Conservation (phyloP, 2,113 vertebrate genomes). For the Gymnocephalus cernua region DNA sequence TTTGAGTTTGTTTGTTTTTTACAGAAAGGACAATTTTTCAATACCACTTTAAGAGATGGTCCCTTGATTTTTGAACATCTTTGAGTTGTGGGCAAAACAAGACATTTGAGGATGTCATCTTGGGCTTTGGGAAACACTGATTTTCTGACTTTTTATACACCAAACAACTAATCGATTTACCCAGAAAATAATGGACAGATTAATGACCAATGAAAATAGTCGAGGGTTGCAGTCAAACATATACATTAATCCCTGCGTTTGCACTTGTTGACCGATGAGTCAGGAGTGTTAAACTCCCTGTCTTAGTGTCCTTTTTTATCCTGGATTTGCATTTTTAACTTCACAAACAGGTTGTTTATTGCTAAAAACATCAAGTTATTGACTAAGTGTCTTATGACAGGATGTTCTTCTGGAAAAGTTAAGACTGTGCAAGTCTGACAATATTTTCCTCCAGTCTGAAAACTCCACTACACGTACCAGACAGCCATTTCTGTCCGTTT, state of each 20-base stretch:
- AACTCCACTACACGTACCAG: conserved; percentile 7
- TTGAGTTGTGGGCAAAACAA: too few relatives aligned
- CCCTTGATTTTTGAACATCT: too few relatives aligned
- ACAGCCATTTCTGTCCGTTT: conserved; percentile 30
- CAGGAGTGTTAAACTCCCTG: background rate
- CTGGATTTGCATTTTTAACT: conserved; percentile 18
- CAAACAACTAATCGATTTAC: too few relatives aligned
- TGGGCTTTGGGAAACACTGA: too few relatives aligned
- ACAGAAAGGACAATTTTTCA: too few relatives aligned
- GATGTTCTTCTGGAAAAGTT: conserved; percentile 61
- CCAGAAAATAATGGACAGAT: too few relatives aligned
- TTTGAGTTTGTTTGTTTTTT: too few relatives aligned
- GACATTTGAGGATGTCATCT: too few relatives aligned
- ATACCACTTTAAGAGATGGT: too few relatives aligned
- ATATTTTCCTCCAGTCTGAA: conserved; percentile 49
- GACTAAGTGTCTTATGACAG: conserved; percentile 40
- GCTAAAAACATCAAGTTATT: conserved; percentile 37
- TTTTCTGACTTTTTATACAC: too few relatives aligned
- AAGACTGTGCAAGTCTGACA: conserved; percentile 43
- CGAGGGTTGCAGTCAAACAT: background rate
- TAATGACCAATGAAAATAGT: too few relatives aligned
- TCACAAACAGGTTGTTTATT: conserved; percentile 37
- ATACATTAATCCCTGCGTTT: background rate
- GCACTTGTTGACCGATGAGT: conserved; percentile 5
- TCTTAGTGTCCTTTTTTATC: background rate